Percentiles rank a stretch among this genome's conserved stretches.
phyloP scores from a whole-genome alignment of 2,888 invertebrate genomes.

The Podotricha telesiphe region DNA sequence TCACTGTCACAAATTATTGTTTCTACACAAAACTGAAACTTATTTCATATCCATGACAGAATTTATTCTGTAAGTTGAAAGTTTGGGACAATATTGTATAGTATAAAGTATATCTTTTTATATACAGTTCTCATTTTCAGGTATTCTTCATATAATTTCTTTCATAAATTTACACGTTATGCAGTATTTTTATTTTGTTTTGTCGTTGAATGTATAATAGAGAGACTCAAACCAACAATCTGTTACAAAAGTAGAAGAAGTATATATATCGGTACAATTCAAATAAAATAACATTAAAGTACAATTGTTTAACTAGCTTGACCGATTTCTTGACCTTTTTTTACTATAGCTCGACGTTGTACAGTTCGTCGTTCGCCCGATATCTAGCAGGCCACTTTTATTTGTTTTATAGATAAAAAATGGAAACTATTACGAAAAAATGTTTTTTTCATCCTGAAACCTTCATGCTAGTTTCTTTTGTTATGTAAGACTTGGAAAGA shows the following conservation, averaged over 20 bases:
- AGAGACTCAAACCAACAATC: no score
- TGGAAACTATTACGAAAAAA: background rate
- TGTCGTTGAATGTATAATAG: no score
- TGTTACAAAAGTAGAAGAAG: no score
- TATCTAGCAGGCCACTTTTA: background rate
- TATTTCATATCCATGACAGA: slow-evolving; percentile 27
- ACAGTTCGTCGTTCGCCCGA: no score
- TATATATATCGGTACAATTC: background rate
- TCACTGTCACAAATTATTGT: background rate
- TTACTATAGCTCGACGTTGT: no score
- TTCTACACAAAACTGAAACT: slow-evolving; percentile 18
- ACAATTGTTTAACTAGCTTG: background rate
- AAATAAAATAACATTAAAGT: background rate
- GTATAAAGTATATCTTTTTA: background rate
- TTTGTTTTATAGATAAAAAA: background rate
- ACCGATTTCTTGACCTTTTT: no score
- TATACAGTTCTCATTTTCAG: background rate
- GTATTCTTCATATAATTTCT: background rate
- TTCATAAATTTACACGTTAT: no score
- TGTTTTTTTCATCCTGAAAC: slow-evolving; percentile 11
- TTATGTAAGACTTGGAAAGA: slow-evolving; percentile 28
- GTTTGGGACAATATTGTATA: slow-evolving; percentile 13
- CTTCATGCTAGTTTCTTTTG: slow-evolving; percentile 19
- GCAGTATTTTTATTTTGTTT: no score
- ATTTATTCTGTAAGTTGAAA: slow-evolving; percentile 26